Base-by-base conservation (phyloP, 2,113 vertebrate genomes). In the Mixornis gularis region DNA sequence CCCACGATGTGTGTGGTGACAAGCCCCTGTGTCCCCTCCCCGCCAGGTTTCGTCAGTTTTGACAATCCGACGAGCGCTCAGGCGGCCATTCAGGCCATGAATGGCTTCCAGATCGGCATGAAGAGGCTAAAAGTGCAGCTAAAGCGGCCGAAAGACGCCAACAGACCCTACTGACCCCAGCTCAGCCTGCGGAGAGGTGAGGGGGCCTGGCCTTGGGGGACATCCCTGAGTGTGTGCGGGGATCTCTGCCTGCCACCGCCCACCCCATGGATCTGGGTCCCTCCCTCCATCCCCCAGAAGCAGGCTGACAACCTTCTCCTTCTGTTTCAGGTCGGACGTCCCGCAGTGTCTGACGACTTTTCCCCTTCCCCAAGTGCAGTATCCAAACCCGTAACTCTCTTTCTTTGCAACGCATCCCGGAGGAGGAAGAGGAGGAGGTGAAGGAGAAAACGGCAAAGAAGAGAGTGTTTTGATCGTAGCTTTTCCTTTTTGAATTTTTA, bases 31-130 rank as follows among this genome's bases (percentile, higher is more conserved):
- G 88, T 90, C 79, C 76, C 60, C 49, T 64, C 7, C 7, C 92
- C 12, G 49, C 88, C 95, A 99, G 99, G 99, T 96, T 99, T 99
- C 88, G 99, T 99, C 98, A 99, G 99, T 98, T 99, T 99, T 97
- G 99, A 99, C 98, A 99, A 99, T 98, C 99, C 99, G 30, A 98
- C 99, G 95, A 99, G 99, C 56, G 99, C 99, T 98, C 99, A 99
- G 98, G 98, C 99, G 30, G 99, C 99, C 96, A 99, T 99, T 97
- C 99, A 99, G 97, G 99, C 99, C 93, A 99, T 99, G 99, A 99
- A 99, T 85, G 99, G 99, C 97, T 99, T 99, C 97, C 99, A 99
- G 97, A 99, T 99, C 87, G 99, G 99, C 97, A 99, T 99, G 99
- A 99, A 99, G 98, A 98, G 99, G 98, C 98, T 99, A 97, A 99